A percentile compares a stretch with the other conserved stretches of the same genome.
Evolutionary conservation across 2,888 invertebrate species (phyloP).

Genomic region (Automeris io): DNA sequence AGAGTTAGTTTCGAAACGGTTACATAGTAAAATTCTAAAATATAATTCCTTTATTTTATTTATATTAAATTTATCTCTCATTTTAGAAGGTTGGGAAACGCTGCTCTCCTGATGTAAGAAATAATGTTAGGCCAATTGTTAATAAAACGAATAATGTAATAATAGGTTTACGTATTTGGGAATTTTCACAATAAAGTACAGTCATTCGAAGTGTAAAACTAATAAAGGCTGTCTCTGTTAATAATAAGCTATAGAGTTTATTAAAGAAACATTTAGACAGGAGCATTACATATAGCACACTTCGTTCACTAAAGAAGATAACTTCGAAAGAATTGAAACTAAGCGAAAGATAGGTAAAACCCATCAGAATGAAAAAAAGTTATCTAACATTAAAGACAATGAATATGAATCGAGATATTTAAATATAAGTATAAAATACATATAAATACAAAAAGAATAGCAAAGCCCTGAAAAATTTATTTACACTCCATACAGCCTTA

Average conservation of each 20-base stretch:
- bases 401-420: background rate
- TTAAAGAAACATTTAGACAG: background rate
- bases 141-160: no score
- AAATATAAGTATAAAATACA: background rate
- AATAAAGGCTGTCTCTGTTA: constrained; percentile 1
- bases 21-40: no score
- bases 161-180: no score
- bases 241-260: constrained; percentile 15
- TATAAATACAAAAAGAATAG: constrained; percentile 4
- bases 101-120: no score
- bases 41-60: no score
- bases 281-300: background rate
- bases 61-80: no score
- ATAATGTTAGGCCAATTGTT: no score
- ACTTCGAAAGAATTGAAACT: background rate
- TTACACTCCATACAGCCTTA: background rate
- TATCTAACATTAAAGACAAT: background rate
- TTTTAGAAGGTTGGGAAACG: no score
- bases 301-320: background rate
- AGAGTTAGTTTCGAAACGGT: no score
- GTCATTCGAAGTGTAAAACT: no score
- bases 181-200: no score
- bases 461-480: background rate
- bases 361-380: background rate
- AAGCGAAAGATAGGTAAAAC: background rate